Evolutionary conservation across 2,797 vertebrate genomes (phyloP), one percentile per base, ranked within the genome.

Genomic region (Naso thynnoides): DNA sequence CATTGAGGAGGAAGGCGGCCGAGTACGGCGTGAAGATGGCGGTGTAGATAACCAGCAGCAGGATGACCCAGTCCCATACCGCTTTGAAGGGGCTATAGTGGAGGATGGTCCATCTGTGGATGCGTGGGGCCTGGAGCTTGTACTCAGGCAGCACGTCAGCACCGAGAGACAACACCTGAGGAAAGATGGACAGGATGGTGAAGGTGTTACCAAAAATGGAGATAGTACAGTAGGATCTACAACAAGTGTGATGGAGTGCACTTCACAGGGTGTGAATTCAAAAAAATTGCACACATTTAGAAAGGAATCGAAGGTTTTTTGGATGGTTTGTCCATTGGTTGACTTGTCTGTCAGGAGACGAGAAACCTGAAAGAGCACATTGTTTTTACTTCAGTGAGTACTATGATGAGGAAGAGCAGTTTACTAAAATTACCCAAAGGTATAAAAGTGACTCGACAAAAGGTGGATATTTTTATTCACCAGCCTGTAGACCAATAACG

Each of bases 71-170:
- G 94, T 99, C 98, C 98, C 98, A 99, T 47, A 99, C 95, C 0
- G 98, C 98, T 93, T 99, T 99, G 94, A 99, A 99, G 64, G 98
- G 98, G 86, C 98, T 99, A 89, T 99, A 99, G 94, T 99, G 98
- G 54, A 99, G 95, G 91, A 99, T 96, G 87, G 97, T 99, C 94
- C 97, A 98, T 71, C 95, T 96, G 92, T 99, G 98, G 90, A 99
- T 96, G 45, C 97, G 97, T 0, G 98, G 98, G 0, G 96, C 96
- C 92, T 99, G 98, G 61, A 99, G 95, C 85, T 99, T 97, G 90
- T 99, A 99, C 88, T 99, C 98, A 0, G 98, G 98, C 26, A 99
- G 95, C 55, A 99, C 98, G 0, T 99, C 98, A 0, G 98, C 98
- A 0, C 98, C 97, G 33, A 99, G 94, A 31, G 98, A 99, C 88